Evolutionary conservation across 2,797 vertebrate genomes (phyloP).

Genomic region (Numenius phaeopus): DNA sequence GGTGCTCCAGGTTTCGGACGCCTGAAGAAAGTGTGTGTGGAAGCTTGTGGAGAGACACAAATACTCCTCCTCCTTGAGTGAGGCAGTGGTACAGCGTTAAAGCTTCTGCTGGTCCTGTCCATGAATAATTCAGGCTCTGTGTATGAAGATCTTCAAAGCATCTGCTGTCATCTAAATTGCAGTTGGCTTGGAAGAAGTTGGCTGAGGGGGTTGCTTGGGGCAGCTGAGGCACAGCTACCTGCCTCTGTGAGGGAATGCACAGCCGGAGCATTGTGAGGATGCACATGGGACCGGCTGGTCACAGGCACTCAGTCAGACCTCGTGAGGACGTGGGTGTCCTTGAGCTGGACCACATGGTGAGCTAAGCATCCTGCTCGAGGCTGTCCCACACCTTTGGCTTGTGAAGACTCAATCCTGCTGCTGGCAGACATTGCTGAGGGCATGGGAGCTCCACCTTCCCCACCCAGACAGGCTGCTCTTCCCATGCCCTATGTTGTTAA

Average conservation of each 20-base stretch:
- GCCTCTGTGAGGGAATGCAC: not conserved
- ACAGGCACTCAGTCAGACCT: not conserved
- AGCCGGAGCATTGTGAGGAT: accelerated
- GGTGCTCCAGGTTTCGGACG: not conserved
- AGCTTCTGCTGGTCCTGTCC: not conserved
- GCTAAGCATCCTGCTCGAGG: not conserved
- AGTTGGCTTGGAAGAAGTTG: not conserved
- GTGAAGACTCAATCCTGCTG: not conserved
- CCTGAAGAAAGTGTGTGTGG: not conserved
- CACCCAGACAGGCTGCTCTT: not conserved
- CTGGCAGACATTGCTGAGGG: not conserved
- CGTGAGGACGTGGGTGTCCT: not conserved
- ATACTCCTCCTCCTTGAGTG: not conserved
- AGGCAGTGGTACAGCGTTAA: not conserved
- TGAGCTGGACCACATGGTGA: not conserved
- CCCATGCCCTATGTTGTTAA: not conserved
- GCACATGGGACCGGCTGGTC: accelerated
- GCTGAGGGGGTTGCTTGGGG: not conserved
- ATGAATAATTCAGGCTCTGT: constrained; percentile 1
- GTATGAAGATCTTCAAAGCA: not conserved
- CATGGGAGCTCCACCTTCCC: not conserved
- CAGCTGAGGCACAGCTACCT: not conserved
- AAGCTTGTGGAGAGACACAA: not conserved
- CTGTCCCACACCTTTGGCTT: not conserved
- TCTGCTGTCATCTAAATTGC: not conserved